Percentiles rank a stretch among this genome's conserved stretches.
These are phyloP conservation scores for Saturnia japonica DNA, from an alignment of 2,888 invertebrate genomes.

Conservation along the genomic window DNA sequence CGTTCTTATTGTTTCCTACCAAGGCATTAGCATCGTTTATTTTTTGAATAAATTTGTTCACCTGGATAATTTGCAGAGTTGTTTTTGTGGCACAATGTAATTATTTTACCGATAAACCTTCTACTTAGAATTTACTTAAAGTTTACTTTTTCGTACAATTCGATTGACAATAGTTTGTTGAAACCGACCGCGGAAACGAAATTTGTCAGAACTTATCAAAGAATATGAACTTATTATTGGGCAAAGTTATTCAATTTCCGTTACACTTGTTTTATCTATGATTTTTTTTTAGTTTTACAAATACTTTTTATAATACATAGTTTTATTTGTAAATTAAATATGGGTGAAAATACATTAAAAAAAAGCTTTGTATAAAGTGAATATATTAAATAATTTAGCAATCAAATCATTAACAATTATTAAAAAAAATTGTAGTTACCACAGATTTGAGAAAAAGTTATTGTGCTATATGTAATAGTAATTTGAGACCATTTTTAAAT, in stretches of 20 bases:
- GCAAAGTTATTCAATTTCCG: no score
- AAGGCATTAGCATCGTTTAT: constrained; percentile 29
- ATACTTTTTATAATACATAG: no score
- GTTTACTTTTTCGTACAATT: background rate
- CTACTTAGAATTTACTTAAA: background rate
- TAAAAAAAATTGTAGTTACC: no score
- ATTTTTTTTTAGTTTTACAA: no score
- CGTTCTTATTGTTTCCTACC: constrained; percentile 33
- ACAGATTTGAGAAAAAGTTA: background rate
- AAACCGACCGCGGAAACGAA: background rate
- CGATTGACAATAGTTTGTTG: background rate
- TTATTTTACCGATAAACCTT: background rate
- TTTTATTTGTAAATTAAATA: no score
- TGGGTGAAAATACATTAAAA: no score
- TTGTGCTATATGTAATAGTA: background rate
- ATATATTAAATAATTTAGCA: no score
- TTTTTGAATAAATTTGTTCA: constrained; percentile 33
- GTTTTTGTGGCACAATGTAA: background rate
- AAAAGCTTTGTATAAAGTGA: no score
- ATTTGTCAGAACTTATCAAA: no score
- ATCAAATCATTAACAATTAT: no score
- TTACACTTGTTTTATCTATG: no score
- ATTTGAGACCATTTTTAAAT: background rate
- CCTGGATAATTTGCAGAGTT: constrained; percentile 27
- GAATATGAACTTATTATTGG: no score